phyloP scores from a whole-genome alignment of 2,797 vertebrate genomes.

The Nannoperca obscura region DNA sequence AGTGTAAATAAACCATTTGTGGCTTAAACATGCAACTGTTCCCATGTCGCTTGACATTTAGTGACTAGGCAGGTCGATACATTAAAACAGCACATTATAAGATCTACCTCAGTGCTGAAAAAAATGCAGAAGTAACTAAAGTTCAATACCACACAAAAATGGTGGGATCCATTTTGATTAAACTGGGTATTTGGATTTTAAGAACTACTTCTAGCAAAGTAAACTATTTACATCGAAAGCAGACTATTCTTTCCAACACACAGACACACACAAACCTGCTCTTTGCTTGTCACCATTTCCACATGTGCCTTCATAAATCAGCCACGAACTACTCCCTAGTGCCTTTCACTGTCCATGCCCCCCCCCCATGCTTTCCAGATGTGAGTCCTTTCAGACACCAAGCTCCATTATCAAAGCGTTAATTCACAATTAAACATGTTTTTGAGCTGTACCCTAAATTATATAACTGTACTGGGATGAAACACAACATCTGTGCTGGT shows the following conservation, averaged over 20 bases:
- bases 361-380: constrained; percentile 58
- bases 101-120: constrained; percentile 16
- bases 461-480: too few relatives aligned
- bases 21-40: constrained; percentile 71
- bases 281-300: constrained; percentile 47
- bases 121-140: constrained; percentile 13
- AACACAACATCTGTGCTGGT: too few relatives aligned
- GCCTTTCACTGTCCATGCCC: constrained; percentile 36
- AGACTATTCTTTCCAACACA: constrained; percentile 1
- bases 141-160: constrained; percentile 33
- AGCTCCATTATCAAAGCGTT: constrained; percentile 37
- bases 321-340: constrained; percentile 41
- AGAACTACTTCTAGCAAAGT: constrained; percentile 11
- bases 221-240: not conserved
- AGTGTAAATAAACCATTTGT: constrained; percentile 76
- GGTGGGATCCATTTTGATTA: constrained; percentile 25
- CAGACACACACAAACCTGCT: constrained; percentile 18
- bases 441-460: too few relatives aligned
- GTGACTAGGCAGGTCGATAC: constrained; percentile 59
- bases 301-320: constrained; percentile 63
- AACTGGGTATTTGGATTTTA: constrained; percentile 12
- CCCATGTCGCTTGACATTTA: constrained; percentile 77
- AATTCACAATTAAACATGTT: too few relatives aligned
- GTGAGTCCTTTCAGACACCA: constrained; percentile 40
- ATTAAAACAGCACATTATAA: constrained; percentile 62